phyloP scores from a whole-genome alignment of 1,140 invertebrate species.

The Zaprionus ornatus region DNA sequence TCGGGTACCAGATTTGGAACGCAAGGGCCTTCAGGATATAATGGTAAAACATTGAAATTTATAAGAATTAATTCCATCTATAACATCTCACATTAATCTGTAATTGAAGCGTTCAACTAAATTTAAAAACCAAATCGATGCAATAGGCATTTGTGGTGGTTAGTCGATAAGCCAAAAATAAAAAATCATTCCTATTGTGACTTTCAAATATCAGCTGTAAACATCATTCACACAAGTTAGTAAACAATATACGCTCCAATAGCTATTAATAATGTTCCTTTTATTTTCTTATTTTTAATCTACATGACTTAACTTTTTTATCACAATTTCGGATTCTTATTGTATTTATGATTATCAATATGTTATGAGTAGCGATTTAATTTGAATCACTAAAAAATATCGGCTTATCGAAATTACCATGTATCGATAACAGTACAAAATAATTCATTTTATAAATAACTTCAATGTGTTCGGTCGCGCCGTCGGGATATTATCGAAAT shows the following conservation, averaged over 20 bases:
- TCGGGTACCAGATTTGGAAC: slow-evolving; percentile 90
- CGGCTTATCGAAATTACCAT: not conserved
- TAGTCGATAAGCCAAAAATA: slow-evolving; percentile 9
- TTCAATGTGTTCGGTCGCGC: slow-evolving; percentile 47
- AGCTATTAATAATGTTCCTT: not conserved
- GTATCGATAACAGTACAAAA: slow-evolving; percentile 13
- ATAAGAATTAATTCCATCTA: not conserved
- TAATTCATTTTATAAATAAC: slow-evolving; percentile 53
- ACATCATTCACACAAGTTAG: not conserved
- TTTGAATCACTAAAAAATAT: not conserved
- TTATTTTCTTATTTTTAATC: not conserved
- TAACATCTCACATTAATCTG: not conserved
- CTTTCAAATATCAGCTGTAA: slow-evolving; percentile 10
- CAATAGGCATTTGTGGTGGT: slow-evolving; percentile 1
- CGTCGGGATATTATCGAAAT: slow-evolving; percentile 26
- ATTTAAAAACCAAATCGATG: slow-evolving; percentile 1
- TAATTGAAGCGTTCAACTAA: not conserved
- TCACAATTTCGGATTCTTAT: not conserved
- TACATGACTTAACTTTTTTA: not conserved
- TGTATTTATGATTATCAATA: not conserved
- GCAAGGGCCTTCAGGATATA: slow-evolving; percentile 91
- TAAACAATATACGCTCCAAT: not conserved
- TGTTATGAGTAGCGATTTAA: not conserved
- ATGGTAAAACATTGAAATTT: slow-evolving; percentile 81
- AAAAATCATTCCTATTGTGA: not conserved